A percentile compares a stretch with the other conserved stretches of the same genome.
Conservation (phyloP, 2,113 vertebrate genomes). For the Perca fluviatilis region DNA sequence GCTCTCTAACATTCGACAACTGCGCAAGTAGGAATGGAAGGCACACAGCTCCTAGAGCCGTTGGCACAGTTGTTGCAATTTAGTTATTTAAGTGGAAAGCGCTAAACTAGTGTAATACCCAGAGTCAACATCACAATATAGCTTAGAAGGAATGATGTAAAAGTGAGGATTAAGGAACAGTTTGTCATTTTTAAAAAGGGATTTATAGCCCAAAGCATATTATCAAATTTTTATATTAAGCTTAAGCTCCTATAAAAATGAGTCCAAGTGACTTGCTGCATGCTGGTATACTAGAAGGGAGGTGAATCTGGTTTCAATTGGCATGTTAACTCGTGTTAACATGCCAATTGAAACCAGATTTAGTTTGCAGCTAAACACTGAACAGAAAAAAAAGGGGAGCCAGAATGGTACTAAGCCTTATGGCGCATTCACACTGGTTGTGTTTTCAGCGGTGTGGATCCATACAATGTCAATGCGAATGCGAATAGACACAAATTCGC, state of each 20-base stretch:
- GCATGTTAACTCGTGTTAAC: neutral
- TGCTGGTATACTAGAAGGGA: neutral
- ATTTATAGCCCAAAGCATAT: constrained; percentile 5
- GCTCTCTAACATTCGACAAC: constrained; percentile 36
- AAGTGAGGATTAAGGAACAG: neutral
- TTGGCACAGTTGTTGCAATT: constrained; percentile 33
- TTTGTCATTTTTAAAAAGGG: neutral
- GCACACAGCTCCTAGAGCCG: constrained; percentile 2
- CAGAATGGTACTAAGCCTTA: neutral
- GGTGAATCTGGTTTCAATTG: neutral
- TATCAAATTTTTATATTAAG: neutral
- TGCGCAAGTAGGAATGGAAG: constrained; percentile 1
- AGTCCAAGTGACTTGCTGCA: neutral
- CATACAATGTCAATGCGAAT: too few relatives aligned
- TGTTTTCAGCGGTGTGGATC: too few relatives aligned
- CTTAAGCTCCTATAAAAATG: neutral
- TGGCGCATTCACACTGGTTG: too few relatives aligned
- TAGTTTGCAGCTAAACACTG: constrained; percentile 11
- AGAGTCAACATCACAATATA: neutral
- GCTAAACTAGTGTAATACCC: neutral
- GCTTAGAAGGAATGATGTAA: neutral
- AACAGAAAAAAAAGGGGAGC: neutral
- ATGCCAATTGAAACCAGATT: too few relatives aligned
- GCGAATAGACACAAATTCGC: too few relatives aligned
- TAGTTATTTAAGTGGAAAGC: constrained; percentile 35